These are phyloP conservation scores for Ursus arctos DNA, from an alignment of 2,113 vertebrate species.

Conservation along the genomic window DNA sequence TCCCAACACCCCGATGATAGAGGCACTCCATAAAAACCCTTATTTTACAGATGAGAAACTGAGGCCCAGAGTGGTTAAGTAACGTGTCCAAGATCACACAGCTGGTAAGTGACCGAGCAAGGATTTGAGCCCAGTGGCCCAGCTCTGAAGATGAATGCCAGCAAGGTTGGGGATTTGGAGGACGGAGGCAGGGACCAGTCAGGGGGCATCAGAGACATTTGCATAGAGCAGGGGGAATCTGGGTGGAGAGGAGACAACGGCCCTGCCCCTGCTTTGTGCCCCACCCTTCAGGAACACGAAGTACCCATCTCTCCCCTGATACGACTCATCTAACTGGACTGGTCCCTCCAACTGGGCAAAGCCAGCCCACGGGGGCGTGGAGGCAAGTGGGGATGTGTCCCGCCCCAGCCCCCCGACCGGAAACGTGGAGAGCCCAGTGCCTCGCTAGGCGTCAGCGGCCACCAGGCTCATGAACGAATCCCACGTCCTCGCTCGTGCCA, in stretches of 20 bases:
- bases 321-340: background rate
- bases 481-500: fast-evolving
- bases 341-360: background rate
- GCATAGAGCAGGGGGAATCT: background rate
- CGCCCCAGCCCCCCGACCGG: fast-evolving
- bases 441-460: fast-evolving
- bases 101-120: background rate
- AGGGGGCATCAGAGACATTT: fast-evolving
- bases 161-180: background rate
- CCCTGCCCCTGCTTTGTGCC: fast-evolving
- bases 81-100: background rate
- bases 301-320: background rate
- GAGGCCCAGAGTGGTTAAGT: background rate
- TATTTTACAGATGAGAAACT: background rate
- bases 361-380: fast-evolving
- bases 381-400: background rate
- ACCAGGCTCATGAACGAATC: fast-evolving
- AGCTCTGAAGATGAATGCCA: background rate
- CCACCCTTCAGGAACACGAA: too few species aligned
- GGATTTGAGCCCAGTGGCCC: background rate
- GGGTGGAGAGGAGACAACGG: too few species aligned
- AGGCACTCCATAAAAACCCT: background rate
- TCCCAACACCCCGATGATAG: too few species aligned
- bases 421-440: fast-evolving
- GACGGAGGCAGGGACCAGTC: background rate